phyloP scores from a whole-genome alignment of 2,113 vertebrate genomes.

The Corvus hawaiiensis region DNA sequence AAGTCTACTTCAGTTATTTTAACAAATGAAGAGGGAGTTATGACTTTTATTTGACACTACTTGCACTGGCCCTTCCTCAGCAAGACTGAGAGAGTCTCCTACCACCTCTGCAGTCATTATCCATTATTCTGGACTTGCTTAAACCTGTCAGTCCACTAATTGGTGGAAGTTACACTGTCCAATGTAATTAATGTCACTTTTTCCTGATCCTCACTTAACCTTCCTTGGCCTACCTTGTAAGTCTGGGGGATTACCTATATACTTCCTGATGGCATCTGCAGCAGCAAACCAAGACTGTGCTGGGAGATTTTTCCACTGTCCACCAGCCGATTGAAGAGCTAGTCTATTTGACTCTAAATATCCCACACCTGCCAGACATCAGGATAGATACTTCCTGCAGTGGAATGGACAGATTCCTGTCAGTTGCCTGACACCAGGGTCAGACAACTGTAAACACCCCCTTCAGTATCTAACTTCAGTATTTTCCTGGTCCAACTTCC shows the following conservation, averaged over 20 bases:
- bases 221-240: not conserved
- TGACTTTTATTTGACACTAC: not conserved
- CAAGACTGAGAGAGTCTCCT: not conserved
- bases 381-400: not conserved
- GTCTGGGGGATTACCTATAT: not conserved
- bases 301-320: not conserved
- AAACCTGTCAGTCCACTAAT: not conserved
- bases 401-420: not conserved
- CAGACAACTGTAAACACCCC: not conserved
- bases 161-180: not conserved
- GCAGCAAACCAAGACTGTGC: not conserved
- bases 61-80: not conserved
- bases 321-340: not conserved
- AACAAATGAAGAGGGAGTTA: not conserved
- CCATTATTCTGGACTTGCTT: not conserved
- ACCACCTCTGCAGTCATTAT: not conserved
- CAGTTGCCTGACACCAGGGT: not conserved
- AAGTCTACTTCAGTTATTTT: not conserved
- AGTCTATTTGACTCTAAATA: not conserved
- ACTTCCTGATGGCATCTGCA: not conserved
- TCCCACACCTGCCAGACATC: not conserved
- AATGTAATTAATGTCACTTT: conserved; percentile 22
- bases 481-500: not conserved
- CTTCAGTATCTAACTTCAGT: not conserved
- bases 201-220: conserved; percentile 27